Evolutionary conservation across 1,140 invertebrate species (phyloP).

Genomic region (Ptiloglossa arizonensis): DNA sequence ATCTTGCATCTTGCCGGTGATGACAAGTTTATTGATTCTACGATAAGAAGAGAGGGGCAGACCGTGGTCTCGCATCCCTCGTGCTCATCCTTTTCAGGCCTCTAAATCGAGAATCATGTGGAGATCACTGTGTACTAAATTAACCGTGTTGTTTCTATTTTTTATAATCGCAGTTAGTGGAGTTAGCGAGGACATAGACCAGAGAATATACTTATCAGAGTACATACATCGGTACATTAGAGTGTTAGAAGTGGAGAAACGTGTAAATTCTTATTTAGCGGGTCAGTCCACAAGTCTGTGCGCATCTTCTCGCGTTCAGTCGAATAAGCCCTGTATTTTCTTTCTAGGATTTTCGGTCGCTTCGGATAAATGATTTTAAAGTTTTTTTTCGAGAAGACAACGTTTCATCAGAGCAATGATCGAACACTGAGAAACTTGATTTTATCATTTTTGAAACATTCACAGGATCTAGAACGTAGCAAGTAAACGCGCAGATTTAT

Average conservation of each 20-base stretch:
- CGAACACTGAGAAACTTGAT: too few relatives aligned
- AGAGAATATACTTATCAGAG: conserved; percentile 37
- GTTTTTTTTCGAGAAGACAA: neutral
- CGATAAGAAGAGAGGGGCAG: conserved; percentile 51
- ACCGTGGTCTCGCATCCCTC: conserved; percentile 6
- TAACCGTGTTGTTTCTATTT: conserved; percentile 71
- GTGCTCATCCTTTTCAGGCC: conserved; percentile 54
- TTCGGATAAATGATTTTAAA: neutral
- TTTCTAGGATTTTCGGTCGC: neutral
- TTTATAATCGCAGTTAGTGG: conserved; percentile 70
- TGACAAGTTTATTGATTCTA: conserved; percentile 49
- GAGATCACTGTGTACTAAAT: conserved; percentile 59
- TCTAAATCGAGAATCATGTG: conserved; percentile 10
- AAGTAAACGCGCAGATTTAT: neutral
- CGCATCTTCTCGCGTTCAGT: neutral
- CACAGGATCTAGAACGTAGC: neutral
- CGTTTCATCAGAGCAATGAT: too few relatives aligned
- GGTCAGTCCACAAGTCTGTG: neutral
- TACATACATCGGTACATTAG: conserved; percentile 31
- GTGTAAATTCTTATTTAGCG: conserved; percentile 23
- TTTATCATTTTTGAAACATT: neutral
- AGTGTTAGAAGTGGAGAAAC: conserved; percentile 1
- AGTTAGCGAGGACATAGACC: conserved; percentile 45
- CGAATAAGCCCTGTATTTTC: too few relatives aligned
- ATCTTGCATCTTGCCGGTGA: conserved; percentile 49